Evolutionary conservation across 2,113 vertebrate genomes (phyloP).

Genomic region (Apteryx mantelli): DNA sequence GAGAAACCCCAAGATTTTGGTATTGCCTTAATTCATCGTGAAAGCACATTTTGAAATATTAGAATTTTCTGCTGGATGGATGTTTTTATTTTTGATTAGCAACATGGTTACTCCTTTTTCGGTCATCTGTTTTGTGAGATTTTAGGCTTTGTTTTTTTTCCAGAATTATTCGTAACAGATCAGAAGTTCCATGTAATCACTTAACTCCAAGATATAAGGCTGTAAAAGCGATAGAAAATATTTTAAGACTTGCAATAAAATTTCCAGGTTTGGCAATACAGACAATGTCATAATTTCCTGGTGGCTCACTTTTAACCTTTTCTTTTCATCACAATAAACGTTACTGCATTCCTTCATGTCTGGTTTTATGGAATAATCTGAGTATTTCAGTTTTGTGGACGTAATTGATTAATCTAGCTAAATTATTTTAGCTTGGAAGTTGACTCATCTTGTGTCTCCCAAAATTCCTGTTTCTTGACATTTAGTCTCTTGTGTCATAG

Average conservation of each 20-base stretch:
- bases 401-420: slow-evolving; percentile 40
- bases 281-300: slow-evolving; percentile 46
- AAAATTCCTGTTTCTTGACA: not conserved
- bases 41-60: not conserved
- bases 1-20: not conserved
- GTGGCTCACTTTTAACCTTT: slow-evolving; percentile 59
- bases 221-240: not conserved
- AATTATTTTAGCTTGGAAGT: not conserved
- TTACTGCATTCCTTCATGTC: not conserved
- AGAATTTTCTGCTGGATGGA: not conserved
- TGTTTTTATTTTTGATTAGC: not conserved
- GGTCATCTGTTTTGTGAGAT: not conserved
- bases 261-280: slow-evolving; percentile 35
- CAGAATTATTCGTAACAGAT: not conserved
- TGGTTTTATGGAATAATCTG: slow-evolving; percentile 33
- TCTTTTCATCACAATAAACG: slow-evolving; percentile 11
- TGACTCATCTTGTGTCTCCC: slow-evolving; percentile 29
- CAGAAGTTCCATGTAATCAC: not conserved
- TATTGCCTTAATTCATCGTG: rapidly evolving
- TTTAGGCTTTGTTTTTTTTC: not conserved
- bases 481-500: not conserved
- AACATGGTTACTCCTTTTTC: not conserved
- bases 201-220: not conserved
- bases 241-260: not conserved
- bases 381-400: not conserved